Base-by-base conservation (phyloP, 2,797 vertebrate genomes). In the Triplophysa yarkandensis region DNA sequence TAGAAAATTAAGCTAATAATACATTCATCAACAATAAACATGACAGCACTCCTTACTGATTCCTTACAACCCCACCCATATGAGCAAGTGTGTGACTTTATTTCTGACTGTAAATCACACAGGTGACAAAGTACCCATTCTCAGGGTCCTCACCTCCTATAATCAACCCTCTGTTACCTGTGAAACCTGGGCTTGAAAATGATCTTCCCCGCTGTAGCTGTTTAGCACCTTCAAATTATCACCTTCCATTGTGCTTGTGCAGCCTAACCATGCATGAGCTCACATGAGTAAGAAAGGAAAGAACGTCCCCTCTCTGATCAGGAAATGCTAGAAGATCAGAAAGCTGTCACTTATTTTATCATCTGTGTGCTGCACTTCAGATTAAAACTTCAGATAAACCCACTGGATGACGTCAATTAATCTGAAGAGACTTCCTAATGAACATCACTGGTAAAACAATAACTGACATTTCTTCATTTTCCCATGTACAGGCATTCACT, bases 191-290 rank as follows among this genome's bases (percentile, higher is more conserved):
- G 93, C 94, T 94, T 93, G 86, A 88, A 84, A 86, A 90, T 86
- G 83, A 88, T 84, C 86, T 87, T 93, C 91, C 92, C 93, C 90
- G 93, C 93, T 93, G 92, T 93, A 92, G 87, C 91, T 93, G 92
- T 91, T 94, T 93, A 95, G 93, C 92, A 95, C 94, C 95, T 97
- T 96, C 94, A 95, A 95, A 94, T 96, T 93, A 94, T 95, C 93
- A 95, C 92, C 93, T 92, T 95, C 90, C 85, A 93, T 95, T 95
- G 94, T 95, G 93, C 93, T 91, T 93, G 92, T 83, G 87, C 84
- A 90, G 89, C 89, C 91, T 90, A 85, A 67, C 84, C 84, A 84
- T 86, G 83, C 85, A 84, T 85, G 86, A 85, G 84, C 87, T 83
- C 88, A 85, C 71, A 25, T 32, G 55, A 44, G 65, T 61, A 30